A percentile compares a stretch with the other conserved stretches of the same genome.
Conservation (phyloP, 2,888 invertebrate genomes). For the Chymomyza amoena region DNA sequence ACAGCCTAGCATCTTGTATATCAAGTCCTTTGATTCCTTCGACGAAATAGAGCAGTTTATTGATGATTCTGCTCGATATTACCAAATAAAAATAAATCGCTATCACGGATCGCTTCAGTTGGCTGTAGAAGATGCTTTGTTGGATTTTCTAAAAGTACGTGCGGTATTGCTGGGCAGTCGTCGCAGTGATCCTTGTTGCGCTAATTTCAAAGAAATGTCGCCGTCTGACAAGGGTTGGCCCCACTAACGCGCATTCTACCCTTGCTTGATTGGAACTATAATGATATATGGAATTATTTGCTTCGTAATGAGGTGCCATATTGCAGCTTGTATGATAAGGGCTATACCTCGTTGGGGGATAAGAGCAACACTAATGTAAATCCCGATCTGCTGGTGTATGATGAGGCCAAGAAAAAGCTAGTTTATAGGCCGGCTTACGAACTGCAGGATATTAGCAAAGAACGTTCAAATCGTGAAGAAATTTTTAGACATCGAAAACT, state of each 20-base stretch:
- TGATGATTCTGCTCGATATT: no score
- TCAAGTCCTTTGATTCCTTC: no score
- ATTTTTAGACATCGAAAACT: neutral
- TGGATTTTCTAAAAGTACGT: constrained; percentile 82
- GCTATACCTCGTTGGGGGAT: constrained; percentile 93
- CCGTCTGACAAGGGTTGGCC: no score
- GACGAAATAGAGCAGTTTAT: no score
- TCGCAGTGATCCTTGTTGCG: constrained; percentile 89
- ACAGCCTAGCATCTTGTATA: no score
- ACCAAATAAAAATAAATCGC: constrained; percentile 84
- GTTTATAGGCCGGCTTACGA: no score
- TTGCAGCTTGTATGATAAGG: constrained; percentile 92
- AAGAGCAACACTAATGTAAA: constrained; percentile 88
- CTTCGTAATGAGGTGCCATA: constrained; percentile 88
- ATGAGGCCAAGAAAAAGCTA: no score
- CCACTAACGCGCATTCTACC: no score
- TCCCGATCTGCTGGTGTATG: constrained; percentile 84
- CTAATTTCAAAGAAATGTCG: no score
- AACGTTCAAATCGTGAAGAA: no score
- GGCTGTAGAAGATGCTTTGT: constrained; percentile 83
- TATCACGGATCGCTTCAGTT: constrained; percentile 85
- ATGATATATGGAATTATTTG: constrained; percentile 93
- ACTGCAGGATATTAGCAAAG: no score
- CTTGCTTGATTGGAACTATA: no score
- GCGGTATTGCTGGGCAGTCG: constrained; percentile 95